phyloP scores from a whole-genome alignment of 2,888 invertebrate genomes.

The Pristionchus exspectatus region DNA sequence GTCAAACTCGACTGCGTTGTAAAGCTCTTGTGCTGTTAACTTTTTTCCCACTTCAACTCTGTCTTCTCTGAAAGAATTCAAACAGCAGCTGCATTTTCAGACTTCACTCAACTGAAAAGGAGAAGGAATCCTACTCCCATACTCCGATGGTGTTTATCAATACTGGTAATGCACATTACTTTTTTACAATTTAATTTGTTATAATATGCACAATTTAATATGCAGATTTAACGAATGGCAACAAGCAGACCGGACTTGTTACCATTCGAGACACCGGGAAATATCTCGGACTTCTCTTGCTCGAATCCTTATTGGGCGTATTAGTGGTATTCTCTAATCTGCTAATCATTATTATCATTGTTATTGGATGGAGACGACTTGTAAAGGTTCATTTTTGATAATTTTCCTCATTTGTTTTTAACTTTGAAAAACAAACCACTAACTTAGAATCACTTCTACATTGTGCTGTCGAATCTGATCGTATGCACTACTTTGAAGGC shows the following conservation, averaged over 20 bases:
- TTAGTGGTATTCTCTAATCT: neutral
- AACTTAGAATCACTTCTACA: slow-evolving; percentile 6
- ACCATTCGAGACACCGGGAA: neutral
- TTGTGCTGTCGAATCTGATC: neutral
- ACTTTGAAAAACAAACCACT: no score
- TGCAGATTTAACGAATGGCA: neutral
- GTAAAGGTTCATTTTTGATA: neutral
- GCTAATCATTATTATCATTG: neutral
- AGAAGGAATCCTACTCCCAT: neutral
- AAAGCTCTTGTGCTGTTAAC: no score
- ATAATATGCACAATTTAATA: neutral
- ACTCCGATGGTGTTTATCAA: neutral
- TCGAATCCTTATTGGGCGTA: neutral
- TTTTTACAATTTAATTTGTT: neutral
- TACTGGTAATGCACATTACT: neutral
- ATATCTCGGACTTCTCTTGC: neutral
- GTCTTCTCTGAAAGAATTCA: neutral
- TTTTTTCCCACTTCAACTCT: neutral
- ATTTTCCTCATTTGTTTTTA: no score
- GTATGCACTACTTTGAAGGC: neutral
- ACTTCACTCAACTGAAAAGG: neutral
- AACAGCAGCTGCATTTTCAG: neutral
- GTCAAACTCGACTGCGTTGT: no score
- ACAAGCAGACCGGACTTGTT: neutral
- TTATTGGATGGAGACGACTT: neutral